phyloP scores from a whole-genome alignment of 2,888 invertebrate species.

The Smittia sp. region DNA sequence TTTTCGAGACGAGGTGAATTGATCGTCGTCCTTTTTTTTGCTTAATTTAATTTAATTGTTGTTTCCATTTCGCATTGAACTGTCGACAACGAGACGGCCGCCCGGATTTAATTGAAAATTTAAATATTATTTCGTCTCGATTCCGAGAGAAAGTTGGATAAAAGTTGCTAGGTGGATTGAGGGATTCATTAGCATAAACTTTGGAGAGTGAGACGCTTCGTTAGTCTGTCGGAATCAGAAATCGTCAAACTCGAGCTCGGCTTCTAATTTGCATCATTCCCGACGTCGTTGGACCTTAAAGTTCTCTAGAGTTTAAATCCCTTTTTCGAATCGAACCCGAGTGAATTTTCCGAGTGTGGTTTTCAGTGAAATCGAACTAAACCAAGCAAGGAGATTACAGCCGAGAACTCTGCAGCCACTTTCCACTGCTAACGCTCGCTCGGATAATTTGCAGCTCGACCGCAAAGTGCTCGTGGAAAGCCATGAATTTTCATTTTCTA shows the following conservation, averaged over 20 bases:
- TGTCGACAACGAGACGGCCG: neutral
- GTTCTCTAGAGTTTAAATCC: neutral
- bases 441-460: neutral
- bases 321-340: neutral
- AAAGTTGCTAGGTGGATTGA: neutral
- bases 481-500: conserved; percentile 1
- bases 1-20: neutral
- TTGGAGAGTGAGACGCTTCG: neutral
- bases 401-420: neutral
- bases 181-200: neutral
- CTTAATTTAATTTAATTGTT: conserved; percentile 4
- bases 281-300: neutral
- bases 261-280: neutral
- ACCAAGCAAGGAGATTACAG: neutral
- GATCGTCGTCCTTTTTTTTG: conserved; percentile 3
- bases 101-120: neutral
- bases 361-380: neutral
- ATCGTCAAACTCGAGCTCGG: neutral
- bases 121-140: neutral
- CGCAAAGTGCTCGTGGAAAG: neutral
- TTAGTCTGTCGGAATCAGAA: neutral
- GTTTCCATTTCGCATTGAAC: neutral
- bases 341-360: neutral
- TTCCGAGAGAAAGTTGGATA: neutral
- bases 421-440: neutral